Conservation (phyloP, 1,140 invertebrate genomes). For the Galleria mellonella region DNA sequence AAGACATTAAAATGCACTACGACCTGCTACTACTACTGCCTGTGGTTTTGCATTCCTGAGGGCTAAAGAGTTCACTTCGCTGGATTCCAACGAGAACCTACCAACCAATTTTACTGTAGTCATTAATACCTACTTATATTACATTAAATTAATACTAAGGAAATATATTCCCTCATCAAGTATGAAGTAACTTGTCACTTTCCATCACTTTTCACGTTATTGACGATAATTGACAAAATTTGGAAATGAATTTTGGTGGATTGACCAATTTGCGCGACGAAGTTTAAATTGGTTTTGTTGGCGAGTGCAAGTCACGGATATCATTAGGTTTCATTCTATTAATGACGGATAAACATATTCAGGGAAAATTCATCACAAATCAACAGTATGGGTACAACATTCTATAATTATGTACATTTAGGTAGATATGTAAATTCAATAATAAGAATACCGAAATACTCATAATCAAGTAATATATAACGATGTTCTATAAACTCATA, state of each 20-base stretch:
- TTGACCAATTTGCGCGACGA: slow-evolving; percentile 19
- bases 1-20: no score
- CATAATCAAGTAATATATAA: background rate
- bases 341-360: background rate
- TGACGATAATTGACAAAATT: slow-evolving; percentile 9
- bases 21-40: no score
- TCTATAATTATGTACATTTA: no score
- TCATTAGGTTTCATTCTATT: slow-evolving; percentile 12
- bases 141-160: background rate
- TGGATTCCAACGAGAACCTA: no score
- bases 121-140: background rate
- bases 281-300: slow-evolving; percentile 28
- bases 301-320: slow-evolving; percentile 22
- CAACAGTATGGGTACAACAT: no score
- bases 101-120: no score
- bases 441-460: background rate
- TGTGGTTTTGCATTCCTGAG: no score
- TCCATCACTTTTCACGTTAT: slow-evolving; percentile 10
- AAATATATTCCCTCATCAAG: slow-evolving; percentile 2
- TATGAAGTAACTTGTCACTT: slow-evolving; percentile 7
- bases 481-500: background rate
- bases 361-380: background rate
- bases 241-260: slow-evolving; percentile 12
- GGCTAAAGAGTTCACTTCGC: no score
- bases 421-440: background rate